Base-by-base conservation (phyloP, 2,797 vertebrate species). In the Tokudaia tokunoshimensis region DNA sequence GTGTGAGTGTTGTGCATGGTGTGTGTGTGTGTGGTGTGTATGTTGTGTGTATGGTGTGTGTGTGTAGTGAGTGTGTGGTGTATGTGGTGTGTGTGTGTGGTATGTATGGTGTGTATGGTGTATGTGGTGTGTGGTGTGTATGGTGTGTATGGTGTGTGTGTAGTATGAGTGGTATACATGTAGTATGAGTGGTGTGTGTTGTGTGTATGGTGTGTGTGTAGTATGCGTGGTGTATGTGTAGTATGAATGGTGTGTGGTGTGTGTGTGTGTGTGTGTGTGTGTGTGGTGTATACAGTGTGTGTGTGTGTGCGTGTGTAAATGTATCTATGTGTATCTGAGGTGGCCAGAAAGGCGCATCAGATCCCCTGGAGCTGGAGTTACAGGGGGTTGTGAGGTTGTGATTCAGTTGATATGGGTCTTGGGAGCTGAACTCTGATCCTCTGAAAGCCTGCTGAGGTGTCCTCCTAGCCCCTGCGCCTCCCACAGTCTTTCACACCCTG, bases 401-500 rank as follows among this genome's bases (percentile, higher is more conserved):
- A 31, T 2, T 50, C 6, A n/a, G 31, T 24, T 67, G 29, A 20
- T 52, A 11, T n/a, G 31, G 63, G 63, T 67, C 15, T 50, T 85
- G 63, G 61, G 44, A 67, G 13, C 19, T 67, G 59, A n/a, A 37
- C 52, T 81, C 52, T 13, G 24, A 44, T 26, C 59, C 82, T 47
- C 41, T 47, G 41, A n/a, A 67, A 24, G 6, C 11, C 44, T 67
- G 44, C 6, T 0, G 10, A 22, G 44, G 10, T 47, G 47, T 47
- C 59, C 12, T 22, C 19, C 44, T 6, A 67, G 4, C 3, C 44
- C 26, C 31, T 50, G 82, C 10, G 3, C 26, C 41, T 84, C 22
- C 70, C 41, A 1, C 0, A 9, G 34, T 81, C 65, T 13, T n/a
- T 0, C 4, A n/a, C 2, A 22, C 15, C n/a, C 26, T 20, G 2